These are phyloP conservation scores for Hypotaenidia philippensis DNA, from an alignment of 2,797 vertebrate genomes.

Conservation along the genomic window DNA sequence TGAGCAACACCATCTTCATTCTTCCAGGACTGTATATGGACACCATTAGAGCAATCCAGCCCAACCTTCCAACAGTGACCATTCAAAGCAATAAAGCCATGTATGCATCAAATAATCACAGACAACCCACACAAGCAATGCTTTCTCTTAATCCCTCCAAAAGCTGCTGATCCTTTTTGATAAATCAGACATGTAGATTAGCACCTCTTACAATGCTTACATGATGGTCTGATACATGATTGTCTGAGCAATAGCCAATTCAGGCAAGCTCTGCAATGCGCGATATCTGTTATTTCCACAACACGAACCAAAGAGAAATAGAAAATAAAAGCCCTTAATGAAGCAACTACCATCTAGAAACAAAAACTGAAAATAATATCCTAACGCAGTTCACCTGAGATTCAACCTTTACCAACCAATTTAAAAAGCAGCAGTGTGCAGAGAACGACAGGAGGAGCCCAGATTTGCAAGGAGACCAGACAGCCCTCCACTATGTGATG, in stretches of 20 bases:
- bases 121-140: background rate
- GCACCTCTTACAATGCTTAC: background rate
- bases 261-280: background rate
- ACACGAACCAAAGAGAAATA: background rate
- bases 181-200: background rate
- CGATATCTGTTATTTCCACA: background rate
- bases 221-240: background rate
- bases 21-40: background rate
- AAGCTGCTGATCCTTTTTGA: background rate
- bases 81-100: background rate
- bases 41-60: background rate
- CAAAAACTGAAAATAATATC: background rate
- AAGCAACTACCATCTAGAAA: background rate
- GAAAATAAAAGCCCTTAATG: background rate
- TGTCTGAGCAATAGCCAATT: background rate
- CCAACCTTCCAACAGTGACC: background rate
- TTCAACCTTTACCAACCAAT: background rate
- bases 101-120: background rate
- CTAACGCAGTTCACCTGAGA: rapidly evolving
- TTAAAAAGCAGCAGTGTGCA: background rate
- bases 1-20: background rate
- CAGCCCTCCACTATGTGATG: rapidly evolving
- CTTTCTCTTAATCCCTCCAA: background rate
- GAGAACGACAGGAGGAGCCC: background rate
- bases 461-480: background rate